phyloP scores from a whole-genome alignment of 2,113 vertebrate genomes.

The Rhinogobius similis region DNA sequence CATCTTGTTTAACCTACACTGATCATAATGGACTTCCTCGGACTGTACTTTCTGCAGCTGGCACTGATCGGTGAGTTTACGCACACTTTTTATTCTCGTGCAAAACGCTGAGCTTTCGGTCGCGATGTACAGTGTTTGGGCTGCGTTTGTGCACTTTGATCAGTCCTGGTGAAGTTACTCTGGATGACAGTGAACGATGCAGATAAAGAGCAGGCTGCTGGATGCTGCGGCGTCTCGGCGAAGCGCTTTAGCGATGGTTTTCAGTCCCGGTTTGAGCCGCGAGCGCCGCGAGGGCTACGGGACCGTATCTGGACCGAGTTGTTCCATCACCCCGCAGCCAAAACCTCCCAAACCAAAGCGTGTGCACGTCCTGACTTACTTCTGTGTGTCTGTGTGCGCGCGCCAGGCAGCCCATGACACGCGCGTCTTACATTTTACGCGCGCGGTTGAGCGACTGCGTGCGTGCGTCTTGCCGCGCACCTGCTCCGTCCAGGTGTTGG shows the following conservation, averaged over 20 bases:
- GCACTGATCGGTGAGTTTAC: slow-evolving; percentile 69
- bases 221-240: not conserved
- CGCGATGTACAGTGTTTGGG: not conserved
- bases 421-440: not conserved
- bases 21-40: slow-evolving; percentile 69
- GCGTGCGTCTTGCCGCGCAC: not conserved
- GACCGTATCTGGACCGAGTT: not conserved
- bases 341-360: not conserved
- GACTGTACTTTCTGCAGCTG: slow-evolving; percentile 72
- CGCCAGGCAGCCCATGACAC: not conserved
- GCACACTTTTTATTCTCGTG: slow-evolving; percentile 13
- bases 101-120: not conserved
- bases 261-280: not conserved
- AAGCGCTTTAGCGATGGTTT: not conserved
- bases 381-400: not conserved
- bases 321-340: not conserved
- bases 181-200: not conserved
- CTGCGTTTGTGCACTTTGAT: not conserved
- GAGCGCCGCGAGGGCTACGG: not conserved
- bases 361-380: not conserved
- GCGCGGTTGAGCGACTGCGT: not conserved
- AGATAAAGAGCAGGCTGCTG: not conserved
- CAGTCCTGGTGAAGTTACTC: not conserved
- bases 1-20: slow-evolving; percentile 42
- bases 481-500: slow-evolving; percentile 1